A percentile compares a stretch with the other conserved stretches of the same genome.
These are phyloP conservation scores for Heliothis peltigera DNA, from an alignment of 2,888 invertebrate species.

Conservation along the genomic window DNA sequence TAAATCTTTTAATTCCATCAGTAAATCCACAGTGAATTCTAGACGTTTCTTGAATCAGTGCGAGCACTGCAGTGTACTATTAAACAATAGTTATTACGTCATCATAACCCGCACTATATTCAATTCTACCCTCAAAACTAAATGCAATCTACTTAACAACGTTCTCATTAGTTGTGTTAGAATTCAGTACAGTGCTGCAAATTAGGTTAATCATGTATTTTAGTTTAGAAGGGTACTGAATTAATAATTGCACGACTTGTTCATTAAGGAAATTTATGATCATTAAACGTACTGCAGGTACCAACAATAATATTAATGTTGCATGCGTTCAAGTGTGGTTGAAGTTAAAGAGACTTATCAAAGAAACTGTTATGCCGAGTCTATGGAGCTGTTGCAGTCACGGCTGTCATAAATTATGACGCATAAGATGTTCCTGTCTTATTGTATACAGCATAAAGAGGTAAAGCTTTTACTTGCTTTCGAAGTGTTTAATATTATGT, in stretches of 20 bases:
- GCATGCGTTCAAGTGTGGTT: conserved; percentile 31
- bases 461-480: conserved; percentile 3
- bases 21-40: conserved; percentile 13
- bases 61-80: neutral
- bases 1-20: conserved; percentile 34
- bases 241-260: conserved; percentile 65
- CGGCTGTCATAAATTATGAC: conserved; percentile 41
- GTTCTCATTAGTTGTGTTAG: conserved; percentile 61
- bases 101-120: conserved; percentile 18
- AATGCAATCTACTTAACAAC: conserved; percentile 62
- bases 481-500: neutral
- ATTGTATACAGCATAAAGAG: conserved; percentile 22
- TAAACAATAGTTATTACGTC: conserved; percentile 20
- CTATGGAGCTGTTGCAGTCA: conserved; percentile 14
- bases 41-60: neutral
- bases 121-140: conserved; percentile 44
- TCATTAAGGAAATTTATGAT: conserved; percentile 63
- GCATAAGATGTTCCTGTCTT: conserved; percentile 13
- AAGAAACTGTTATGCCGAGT: conserved; percentile 9
- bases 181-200: conserved; percentile 63
- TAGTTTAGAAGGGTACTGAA: conserved; percentile 64
- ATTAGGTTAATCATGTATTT: conserved; percentile 71
- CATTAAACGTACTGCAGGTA: conserved; percentile 57
- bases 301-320: conserved; percentile 35
- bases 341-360: conserved; percentile 21